Evolutionary conservation across 2,113 vertebrate genomes (phyloP), one percentile per base, ranked within the genome.

Genomic region (Aspiorhynchus laticeps): DNA sequence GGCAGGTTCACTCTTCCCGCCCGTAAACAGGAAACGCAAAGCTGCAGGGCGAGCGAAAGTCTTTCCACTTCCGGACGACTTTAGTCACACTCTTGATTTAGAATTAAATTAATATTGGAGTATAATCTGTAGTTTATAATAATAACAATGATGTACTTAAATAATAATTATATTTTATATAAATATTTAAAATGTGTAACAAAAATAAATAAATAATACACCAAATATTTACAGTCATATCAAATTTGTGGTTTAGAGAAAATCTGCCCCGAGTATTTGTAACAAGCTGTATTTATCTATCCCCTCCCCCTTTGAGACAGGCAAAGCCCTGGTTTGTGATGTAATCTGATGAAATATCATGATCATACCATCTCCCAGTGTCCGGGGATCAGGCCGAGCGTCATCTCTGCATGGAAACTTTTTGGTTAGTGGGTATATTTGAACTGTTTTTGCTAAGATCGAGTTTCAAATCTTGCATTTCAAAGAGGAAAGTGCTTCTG

Each of bases 21-120:
- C 93, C 93, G 93, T 95, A 95, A 95, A 95, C 95, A 91, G 91
- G 93, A 95, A 95, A 94, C 92, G 92, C 93, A 92, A 93, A 88
- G 88, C 89, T 91, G 91, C 93, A 90, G 91, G 91, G 87, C 92
- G 92, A 85, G 84, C 90, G 71, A 86, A 85, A 71, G 46, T 84
- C 84, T 61, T 43, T 83, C 90, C 86, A 92, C 93, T 92, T 95
- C 94, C 95, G 96, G 95, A 93, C 76, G 46, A 81, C 48, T 83
- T 33, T 51, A 83, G 56, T n/a, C 21, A 17, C 43, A 19, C 69
- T 46, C 38, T 78, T 61, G 0, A 53, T 15, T 63, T 19, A 41
- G 63, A 81, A 43, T 15, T 43, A 65, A 1, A 26, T 17, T 81
- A 0, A 63, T 38, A 14, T 43, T 17, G 43, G n/a, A 26, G 56